A percentile compares a stretch with the other conserved stretches of the same genome.
Evolutionary conservation across 2,113 vertebrate genomes (phyloP).

Genomic region (Carollia perspicillata): DNA sequence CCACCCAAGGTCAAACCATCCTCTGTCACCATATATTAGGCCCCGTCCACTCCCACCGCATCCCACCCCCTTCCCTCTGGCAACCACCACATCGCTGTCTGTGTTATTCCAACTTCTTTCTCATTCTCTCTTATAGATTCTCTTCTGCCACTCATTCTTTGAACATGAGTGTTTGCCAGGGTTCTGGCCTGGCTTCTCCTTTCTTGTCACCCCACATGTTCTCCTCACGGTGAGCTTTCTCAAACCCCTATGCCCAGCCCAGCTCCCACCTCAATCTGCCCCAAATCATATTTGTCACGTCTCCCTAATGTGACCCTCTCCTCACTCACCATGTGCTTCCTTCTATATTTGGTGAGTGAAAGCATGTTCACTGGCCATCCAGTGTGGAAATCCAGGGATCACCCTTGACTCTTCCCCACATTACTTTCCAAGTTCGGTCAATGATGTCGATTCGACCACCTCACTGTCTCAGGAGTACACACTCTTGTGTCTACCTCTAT

Average conservation of each 20-base stretch:
- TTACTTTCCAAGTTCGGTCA: neutral
- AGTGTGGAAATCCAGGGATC: neutral
- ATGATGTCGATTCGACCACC: accelerated
- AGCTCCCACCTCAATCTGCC: neutral
- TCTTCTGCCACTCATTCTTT: neutral
- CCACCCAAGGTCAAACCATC: too few relatives aligned
- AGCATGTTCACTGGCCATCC: accelerated
- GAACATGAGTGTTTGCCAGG: too few relatives aligned
- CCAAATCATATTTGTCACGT: neutral
- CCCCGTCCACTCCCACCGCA: too few relatives aligned
- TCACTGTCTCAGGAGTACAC: neutral
- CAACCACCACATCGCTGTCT: too few relatives aligned
- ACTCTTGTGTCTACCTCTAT: neutral
- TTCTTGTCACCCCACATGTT: neutral
- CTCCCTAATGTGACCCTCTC: neutral
- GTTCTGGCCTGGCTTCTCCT: neutral
- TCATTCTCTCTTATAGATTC: neutral
- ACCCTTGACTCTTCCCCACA: neutral
- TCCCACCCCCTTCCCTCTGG: too few relatives aligned
- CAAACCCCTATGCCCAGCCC: neutral
- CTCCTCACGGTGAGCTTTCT: neutral
- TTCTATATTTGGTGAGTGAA: neutral
- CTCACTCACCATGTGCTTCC: neutral
- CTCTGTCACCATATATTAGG: too few relatives aligned
- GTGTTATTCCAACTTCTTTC: neutral